Percentiles rank a stretch among this genome's conserved stretches.
These are phyloP conservation scores for Pygmarrhopalites habei DNA, from an alignment of 1,140 invertebrate species.

Conservation along the genomic window DNA sequence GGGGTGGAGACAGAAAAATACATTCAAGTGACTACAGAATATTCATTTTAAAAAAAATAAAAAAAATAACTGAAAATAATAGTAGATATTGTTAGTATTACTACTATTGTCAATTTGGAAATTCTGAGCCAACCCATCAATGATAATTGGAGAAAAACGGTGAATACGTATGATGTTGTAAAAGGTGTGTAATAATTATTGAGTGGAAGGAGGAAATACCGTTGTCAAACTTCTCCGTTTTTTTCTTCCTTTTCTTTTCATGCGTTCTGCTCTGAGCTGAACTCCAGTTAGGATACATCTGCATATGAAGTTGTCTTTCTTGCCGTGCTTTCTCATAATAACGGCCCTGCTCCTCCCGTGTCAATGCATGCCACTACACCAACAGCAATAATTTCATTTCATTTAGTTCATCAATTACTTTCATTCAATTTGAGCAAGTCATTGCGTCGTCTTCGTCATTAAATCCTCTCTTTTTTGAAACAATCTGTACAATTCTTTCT, in stretches of 20 bases:
- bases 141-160: slow-evolving; percentile 9
- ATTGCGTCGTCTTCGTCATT: no score
- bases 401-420: background rate
- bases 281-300: slow-evolving; percentile 98
- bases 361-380: slow-evolving; percentile 92
- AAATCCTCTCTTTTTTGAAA: no score
- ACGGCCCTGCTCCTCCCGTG: slow-evolving; percentile 96
- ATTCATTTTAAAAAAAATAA: no score
- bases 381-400: background rate
- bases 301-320: slow-evolving; percentile 96
- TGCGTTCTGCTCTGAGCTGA: slow-evolving; percentile 89
- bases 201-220: slow-evolving; percentile 33
- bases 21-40: no score
- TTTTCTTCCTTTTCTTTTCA: slow-evolving; percentile 98
- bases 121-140: slow-evolving; percentile 33
- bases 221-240: slow-evolving; percentile 92
- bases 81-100: no score
- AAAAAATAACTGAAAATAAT: no score
- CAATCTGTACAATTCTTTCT: no score
- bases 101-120: slow-evolving; percentile 1
- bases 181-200: no score
- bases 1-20: no score
- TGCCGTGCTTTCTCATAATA: slow-evolving; percentile 98
- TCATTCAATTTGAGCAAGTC: background rate
- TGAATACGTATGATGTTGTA: no score